Evolutionary conservation across 2,113 vertebrate genomes (phyloP), one percentile per base, ranked within the genome.

Genomic region (Labeo rohita): DNA sequence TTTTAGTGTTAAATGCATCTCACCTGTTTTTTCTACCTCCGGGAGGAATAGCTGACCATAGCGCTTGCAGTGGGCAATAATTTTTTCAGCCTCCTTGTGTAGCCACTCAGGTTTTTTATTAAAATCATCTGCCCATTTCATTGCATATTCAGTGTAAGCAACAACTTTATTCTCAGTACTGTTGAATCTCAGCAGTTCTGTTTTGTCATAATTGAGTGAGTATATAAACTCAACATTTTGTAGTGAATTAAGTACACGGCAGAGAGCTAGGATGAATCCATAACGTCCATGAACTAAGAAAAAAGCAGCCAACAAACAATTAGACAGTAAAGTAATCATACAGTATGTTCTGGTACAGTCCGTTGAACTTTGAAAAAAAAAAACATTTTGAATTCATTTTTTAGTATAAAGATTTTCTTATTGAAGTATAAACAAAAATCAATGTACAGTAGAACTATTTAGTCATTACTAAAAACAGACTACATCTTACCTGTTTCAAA

Each of bases 131-230:
- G 86, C 86, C 36, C 76, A 86, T n/a, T 83, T 79, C 21, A 80
- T 34, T 45, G 86, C 90, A 8, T 4, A 1, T 8, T 79, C 88
- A 52, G 79, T 85, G 82, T 88, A 89, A 4, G 84, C 90, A 47
- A 83, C 66, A 10, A 6, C 12, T 23, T 79, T 75, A 28, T 83
- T 86, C 59, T 86, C 74, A 28, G 86, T 88, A 83, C 90, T 90
- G 90, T 89, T 89, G 59, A 74, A 89, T 39, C 76, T 72, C 12
- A 70, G 0, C 6, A 11, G 59, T 49, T 88, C 88, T n/a, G 21
- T n/a, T 43, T 72, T 89, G 81, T 89, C 87, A 56, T 82, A 90
- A 12, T 49, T 2, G 3, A 82, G 1, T 50, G 87, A 87, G 4
- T 49, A 4, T 1, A 82, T 82, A 18, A 21, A 9, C 77, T 86